A percentile compares a stretch with the other conserved stretches of the same genome.
phyloP scores from a whole-genome alignment of 2,797 vertebrate species.

The Paramormyrops hopkinsi region DNA sequence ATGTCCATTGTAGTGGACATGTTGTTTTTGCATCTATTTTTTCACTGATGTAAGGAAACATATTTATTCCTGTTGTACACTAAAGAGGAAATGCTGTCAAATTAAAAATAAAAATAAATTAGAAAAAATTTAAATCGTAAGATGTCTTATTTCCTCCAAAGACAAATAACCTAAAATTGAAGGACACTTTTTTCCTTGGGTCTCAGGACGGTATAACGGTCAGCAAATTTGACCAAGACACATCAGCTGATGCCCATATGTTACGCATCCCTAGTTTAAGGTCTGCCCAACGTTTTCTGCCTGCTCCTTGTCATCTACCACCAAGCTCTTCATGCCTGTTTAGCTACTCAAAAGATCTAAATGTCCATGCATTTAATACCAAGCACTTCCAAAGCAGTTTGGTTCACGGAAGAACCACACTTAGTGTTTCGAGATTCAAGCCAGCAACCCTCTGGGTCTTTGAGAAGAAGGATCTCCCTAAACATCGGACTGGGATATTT shows the following conservation, averaged over 20 bases:
- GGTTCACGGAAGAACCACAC: not conserved
- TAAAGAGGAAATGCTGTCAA: too few relatives aligned
- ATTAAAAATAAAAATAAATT: too few relatives aligned
- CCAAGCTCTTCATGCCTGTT: not conserved
- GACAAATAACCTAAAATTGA: too few relatives aligned
- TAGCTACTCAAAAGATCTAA: not conserved
- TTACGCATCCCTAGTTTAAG: not conserved
- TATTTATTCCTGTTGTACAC: too few relatives aligned
- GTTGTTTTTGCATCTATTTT: too few relatives aligned
- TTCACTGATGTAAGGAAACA: too few relatives aligned
- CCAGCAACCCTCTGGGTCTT: not conserved
- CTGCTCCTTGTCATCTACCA: not conserved
- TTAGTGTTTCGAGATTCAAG: not conserved
- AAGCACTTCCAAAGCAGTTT: not conserved
- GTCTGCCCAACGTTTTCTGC: not conserved
- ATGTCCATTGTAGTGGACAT: too few relatives aligned
- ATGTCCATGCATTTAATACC: not conserved
- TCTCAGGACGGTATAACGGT: not conserved
- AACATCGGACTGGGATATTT: not conserved
- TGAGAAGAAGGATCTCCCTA: not conserved
- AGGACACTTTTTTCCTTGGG: too few relatives aligned
- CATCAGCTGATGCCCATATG: not conserved
- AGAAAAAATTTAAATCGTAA: too few relatives aligned
- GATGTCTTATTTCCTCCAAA: too few relatives aligned
- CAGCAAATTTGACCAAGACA: not conserved